These are phyloP conservation scores for Glomeris marginata DNA, from an alignment of 2,888 invertebrate genomes.

Conservation along the genomic window DNA sequence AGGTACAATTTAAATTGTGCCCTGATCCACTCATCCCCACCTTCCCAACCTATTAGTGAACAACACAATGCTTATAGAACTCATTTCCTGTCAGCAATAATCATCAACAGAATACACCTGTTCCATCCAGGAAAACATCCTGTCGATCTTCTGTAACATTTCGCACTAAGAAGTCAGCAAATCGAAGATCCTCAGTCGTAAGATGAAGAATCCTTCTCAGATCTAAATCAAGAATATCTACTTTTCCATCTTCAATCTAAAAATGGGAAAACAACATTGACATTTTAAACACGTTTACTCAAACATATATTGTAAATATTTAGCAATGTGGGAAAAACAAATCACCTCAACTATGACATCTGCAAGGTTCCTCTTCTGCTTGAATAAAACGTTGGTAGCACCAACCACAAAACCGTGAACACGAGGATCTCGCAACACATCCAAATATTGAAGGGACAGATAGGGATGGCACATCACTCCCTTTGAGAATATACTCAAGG, in stretches of 20 bases:
- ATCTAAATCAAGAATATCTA: conserved; percentile 67
- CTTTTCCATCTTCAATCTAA: conserved; percentile 60
- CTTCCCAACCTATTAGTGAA: conserved; percentile 50
- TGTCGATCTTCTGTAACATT: conserved; percentile 42
- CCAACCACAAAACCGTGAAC: conserved; percentile 65
- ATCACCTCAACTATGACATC: conserved; percentile 76
- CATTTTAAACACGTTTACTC: not conserved
- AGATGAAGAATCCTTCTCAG: conserved; percentile 68
- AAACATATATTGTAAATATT: not conserved
- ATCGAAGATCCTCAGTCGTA: conserved; percentile 87
- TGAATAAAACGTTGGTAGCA: conserved; percentile 96
- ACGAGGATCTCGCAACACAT: conserved; percentile 70
- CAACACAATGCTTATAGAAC: not conserved
- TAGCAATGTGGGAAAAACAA: not conserved
- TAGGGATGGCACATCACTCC: conserved; percentile 93
- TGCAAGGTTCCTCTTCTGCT: conserved; percentile 80
- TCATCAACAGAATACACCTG: conserved; percentile 30
- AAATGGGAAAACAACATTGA: conserved; percentile 2
- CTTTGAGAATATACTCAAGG: conserved; percentile 50
- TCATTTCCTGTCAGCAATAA: conserved; percentile 1
- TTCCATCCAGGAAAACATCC: conserved; percentile 54
- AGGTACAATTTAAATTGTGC: conserved; percentile 81
- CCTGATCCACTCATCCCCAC: conserved; percentile 92
- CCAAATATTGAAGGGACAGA: conserved; percentile 84
- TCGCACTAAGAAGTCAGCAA: conserved; percentile 81